Conservation (phyloP, 2,888 invertebrate species). For the Diadegma fenestrale region DNA sequence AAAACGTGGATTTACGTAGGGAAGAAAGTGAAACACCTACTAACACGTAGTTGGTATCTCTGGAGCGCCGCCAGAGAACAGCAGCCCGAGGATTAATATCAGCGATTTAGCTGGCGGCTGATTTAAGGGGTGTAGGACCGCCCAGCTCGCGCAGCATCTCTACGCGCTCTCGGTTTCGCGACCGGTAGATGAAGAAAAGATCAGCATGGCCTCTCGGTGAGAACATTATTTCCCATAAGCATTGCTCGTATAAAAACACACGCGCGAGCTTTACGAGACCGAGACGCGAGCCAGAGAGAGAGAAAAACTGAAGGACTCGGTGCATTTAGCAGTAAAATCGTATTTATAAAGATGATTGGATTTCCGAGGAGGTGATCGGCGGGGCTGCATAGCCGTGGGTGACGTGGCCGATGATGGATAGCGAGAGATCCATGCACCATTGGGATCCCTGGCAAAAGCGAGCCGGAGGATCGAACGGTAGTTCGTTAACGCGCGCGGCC, state of each 20-base stretch:
- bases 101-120: conserved; percentile 80
- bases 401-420: conserved; percentile 65
- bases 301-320: not conserved
- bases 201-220: conserved; percentile 41
- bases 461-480: conserved; percentile 76
- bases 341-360: conserved; percentile 61
- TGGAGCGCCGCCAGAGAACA: conserved; percentile 67
- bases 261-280: conserved; percentile 55
- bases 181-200: conserved; percentile 10
- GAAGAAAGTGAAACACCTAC: not conserved
- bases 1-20: not conserved
- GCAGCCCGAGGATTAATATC: conserved; percentile 78
- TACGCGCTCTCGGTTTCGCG: conserved; percentile 17
- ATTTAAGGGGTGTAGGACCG: conserved; percentile 85
- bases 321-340: conserved; percentile 10
- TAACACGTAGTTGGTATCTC: conserved; percentile 33
- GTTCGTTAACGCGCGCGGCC: conserved; percentile 81
- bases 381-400: conserved; percentile 56
- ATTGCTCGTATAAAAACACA: conserved; percentile 56
- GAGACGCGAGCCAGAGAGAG: not conserved
- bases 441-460: conserved; percentile 16
- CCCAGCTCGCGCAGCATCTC: conserved; percentile 81
- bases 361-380: conserved; percentile 47
- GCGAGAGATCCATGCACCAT: conserved; percentile 33
- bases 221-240: conserved; percentile 69